Percentiles rank a stretch among this genome's conserved stretches.
These are phyloP conservation scores for Ricordea florida DNA, from an alignment of 92 coral and sea anemone genomes.

Conservation along the genomic window DNA sequence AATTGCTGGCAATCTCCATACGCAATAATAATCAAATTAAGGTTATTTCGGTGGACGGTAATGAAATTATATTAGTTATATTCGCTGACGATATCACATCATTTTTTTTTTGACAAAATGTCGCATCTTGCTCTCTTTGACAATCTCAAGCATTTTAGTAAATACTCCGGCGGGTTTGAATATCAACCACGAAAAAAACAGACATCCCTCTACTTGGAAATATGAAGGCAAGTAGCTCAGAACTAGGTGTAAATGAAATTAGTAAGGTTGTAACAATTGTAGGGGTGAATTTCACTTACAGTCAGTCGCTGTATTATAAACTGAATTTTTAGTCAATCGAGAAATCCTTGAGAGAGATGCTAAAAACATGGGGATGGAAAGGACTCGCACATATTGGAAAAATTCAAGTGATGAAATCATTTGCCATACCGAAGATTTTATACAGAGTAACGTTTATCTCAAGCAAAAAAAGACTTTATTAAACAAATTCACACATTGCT, in stretches of 20 bases:
- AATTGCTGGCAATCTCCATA: conserved; percentile 10
- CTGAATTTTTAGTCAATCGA: not conserved
- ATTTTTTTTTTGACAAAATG: not conserved
- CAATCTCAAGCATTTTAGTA: not conserved
- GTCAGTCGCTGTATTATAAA: not conserved
- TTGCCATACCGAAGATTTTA: conserved; percentile 18
- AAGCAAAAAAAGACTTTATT: not conserved
- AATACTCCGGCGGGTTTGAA: not conserved
- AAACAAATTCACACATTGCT: not conserved
- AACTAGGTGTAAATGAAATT: conserved; percentile 18
- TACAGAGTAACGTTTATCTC: not conserved
- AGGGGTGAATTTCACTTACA: conserved; percentile 17
- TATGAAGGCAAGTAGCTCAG: not conserved
- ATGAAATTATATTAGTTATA: not conserved
- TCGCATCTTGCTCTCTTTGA: not conserved
- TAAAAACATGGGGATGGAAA: conserved; percentile 14
- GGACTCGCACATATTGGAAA: conserved; percentile 18
- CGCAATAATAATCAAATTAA: not conserved
- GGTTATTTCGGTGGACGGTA: not conserved
- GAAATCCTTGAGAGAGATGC: not conserved
- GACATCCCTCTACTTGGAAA: conserved; percentile 1
- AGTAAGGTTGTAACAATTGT: conserved; percentile 9
- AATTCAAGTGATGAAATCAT: conserved; percentile 21
- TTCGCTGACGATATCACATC: conserved; percentile 9
- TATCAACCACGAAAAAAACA: not conserved